Percentiles rank a stretch among this genome's conserved stretches.
These are phyloP conservation scores for Isaurus tuberculatus DNA, from an alignment of 92 coral and sea anemone genomes.

Conservation along the genomic window DNA sequence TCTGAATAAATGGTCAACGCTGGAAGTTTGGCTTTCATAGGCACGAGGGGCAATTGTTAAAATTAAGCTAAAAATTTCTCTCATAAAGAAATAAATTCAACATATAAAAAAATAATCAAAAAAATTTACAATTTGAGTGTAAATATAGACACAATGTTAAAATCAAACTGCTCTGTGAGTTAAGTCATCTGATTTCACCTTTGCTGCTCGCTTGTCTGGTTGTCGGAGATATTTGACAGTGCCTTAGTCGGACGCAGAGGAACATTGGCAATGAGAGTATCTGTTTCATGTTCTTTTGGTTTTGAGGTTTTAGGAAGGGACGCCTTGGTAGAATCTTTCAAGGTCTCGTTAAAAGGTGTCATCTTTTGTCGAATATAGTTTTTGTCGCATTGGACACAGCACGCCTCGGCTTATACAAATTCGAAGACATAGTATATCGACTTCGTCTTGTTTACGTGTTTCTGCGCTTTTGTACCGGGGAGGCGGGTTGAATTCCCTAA, in stretches of 20 bases:
- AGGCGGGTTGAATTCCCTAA: constrained; percentile 5
- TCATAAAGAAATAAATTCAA: too few species aligned
- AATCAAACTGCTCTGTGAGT: too few species aligned
- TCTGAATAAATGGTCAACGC: too few species aligned
- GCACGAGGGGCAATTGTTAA: too few species aligned
- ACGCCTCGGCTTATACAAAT: not conserved
- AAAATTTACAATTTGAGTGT: too few species aligned
- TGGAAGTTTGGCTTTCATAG: too few species aligned
- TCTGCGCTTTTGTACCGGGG: not conserved
- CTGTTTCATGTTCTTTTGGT: constrained; percentile 5
- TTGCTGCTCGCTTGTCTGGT: too few species aligned
- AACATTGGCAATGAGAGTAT: not conserved
- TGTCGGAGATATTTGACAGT: too few species aligned
- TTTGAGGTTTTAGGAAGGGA: constrained; percentile 10
- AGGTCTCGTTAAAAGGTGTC: not conserved
- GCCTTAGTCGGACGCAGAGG: constrained; percentile 11
- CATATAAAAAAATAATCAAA: too few species aligned
- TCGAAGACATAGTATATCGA: not conserved
- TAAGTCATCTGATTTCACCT: too few species aligned
- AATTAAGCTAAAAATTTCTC: too few species aligned
- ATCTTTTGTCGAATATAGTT: not conserved
- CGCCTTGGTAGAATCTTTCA: constrained; percentile 18
- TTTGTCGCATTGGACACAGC: not conserved
- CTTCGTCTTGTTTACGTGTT: constrained; percentile 11
- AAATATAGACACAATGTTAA: too few species aligned